Conservation (phyloP, 2,113 vertebrate genomes). For the Prolemur simus region DNA sequence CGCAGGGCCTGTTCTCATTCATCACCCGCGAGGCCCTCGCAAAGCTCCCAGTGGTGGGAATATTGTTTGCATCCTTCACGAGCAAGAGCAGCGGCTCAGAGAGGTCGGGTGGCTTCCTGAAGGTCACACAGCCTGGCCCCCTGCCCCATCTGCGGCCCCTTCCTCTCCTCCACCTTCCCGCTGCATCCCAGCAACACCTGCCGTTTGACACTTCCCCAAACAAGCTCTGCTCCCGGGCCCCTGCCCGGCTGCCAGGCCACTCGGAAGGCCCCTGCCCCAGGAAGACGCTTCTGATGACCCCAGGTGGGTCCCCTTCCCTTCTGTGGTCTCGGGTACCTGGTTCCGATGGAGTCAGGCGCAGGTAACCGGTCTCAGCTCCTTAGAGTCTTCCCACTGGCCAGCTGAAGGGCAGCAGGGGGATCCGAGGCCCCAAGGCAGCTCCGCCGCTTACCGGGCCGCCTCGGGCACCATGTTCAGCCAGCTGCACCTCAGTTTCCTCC, state of each 20-base stretch:
- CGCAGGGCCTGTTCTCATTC: too few species aligned
- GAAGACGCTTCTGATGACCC: too few species aligned
- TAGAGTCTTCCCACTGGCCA: background rate
- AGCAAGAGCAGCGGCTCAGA: background rate
- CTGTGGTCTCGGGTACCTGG: background rate
- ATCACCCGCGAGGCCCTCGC: background rate
- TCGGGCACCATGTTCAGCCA: fast-evolving
- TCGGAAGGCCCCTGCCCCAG: fast-evolving
- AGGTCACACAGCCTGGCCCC: background rate
- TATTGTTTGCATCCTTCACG: too few species aligned
- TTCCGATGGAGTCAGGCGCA: background rate
- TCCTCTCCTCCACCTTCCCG: background rate
- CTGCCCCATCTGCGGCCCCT: too few species aligned
- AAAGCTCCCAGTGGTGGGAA: background rate
- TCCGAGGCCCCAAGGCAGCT: background rate
- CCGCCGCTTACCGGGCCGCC: fast-evolving
- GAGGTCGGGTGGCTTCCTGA: background rate
- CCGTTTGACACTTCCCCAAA: too few species aligned
- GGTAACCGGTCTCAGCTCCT: too few species aligned
- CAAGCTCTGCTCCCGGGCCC: fast-evolving
- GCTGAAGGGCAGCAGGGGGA: background rate
- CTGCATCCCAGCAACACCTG: background rate
- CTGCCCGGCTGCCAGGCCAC: background rate
- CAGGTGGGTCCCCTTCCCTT: background rate
- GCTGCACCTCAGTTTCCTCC: background rate